These are phyloP conservation scores for Eonycteris spelaea DNA, from an alignment of 2,113 vertebrate species.

Conservation along the genomic window DNA sequence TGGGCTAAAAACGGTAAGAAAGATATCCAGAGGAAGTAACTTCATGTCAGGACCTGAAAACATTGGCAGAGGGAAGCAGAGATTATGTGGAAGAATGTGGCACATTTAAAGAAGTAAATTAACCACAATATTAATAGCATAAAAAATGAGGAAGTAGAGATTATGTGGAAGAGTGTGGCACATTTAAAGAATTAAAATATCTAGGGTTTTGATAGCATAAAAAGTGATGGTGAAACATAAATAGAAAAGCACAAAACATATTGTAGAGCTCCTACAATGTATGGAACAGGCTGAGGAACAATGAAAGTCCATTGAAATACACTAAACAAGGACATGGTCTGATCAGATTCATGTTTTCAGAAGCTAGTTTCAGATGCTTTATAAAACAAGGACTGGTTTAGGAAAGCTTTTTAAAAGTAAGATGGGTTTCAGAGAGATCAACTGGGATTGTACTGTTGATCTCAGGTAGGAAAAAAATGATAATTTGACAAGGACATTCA, in stretches of 20 bases:
- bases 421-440: background rate
- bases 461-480: background rate
- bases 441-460: background rate
- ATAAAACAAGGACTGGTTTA: background rate
- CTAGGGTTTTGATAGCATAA: background rate
- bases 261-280: background rate
- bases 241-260: background rate
- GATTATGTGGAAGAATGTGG: background rate
- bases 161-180: background rate
- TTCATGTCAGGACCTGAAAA: background rate
- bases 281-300: background rate
- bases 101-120: background rate
- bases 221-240: background rate
- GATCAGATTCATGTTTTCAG: background rate
- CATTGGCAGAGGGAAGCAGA: background rate
- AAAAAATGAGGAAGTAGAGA: background rate
- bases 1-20: background rate
- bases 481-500: background rate
- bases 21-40: background rate
- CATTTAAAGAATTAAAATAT: background rate
- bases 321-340: background rate
- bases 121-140: background rate
- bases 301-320: background rate
- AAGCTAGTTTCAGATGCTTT: background rate
- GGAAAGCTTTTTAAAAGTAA: slow-evolving; percentile 36